phyloP scores from a whole-genome alignment of 2,797 vertebrate species.

The Pteropus rufus region DNA sequence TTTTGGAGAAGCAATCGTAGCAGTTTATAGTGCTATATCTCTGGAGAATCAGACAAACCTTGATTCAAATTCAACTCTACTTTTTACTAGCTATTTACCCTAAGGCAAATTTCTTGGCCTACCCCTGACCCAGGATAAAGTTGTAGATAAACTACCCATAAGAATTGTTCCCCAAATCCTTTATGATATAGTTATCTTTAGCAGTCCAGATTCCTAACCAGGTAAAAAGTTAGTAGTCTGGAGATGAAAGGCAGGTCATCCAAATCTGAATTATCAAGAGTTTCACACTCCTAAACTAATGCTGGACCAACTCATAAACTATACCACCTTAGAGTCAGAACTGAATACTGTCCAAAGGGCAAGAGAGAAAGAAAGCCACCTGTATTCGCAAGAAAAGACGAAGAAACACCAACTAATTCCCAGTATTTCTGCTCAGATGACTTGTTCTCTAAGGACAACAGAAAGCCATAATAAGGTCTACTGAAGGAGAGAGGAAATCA shows the following conservation, averaged over 20 bases:
- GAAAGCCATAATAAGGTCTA: constrained; percentile 11
- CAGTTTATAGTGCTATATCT: neutral
- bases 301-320: constrained; percentile 50
- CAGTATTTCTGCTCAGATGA: constrained; percentile 71
- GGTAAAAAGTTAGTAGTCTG: neutral
- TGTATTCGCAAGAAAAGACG: constrained; percentile 56
- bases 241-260: neutral
- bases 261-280: constrained; percentile 8
- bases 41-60: constrained; percentile 36
- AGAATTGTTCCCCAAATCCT: constrained; percentile 20
- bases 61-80: constrained; percentile 21
- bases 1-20: constrained; percentile 32
- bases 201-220: constrained; percentile 22
- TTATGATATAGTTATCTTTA: neutral
- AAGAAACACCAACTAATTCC: constrained; percentile 65
- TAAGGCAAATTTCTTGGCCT: neutral
- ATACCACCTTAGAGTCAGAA: constrained; percentile 46
- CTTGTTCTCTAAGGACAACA: constrained; percentile 54
- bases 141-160: neutral
- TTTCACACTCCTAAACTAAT: constrained; percentile 58
- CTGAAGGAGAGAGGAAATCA: constrained; percentile 33
- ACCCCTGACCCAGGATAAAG: neutral
- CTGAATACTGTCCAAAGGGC: constrained; percentile 59
- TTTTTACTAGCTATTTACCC: constrained; percentile 27
- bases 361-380: constrained; percentile 62